Conservation (phyloP, 2,888 invertebrate species). For the Eurytoma californica region DNA sequence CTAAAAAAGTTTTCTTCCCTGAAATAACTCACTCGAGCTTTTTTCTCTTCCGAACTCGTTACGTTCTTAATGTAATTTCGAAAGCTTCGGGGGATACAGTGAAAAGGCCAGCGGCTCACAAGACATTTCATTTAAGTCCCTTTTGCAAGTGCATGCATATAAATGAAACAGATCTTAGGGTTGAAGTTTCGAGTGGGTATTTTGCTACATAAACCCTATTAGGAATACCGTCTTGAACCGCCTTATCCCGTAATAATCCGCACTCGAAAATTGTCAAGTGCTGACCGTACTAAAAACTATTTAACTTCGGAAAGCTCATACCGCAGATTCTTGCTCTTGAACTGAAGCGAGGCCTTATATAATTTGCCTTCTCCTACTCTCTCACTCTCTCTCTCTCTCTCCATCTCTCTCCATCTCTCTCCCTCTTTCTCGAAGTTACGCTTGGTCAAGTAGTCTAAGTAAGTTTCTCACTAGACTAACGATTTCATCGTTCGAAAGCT, state of each 20-base stretch:
- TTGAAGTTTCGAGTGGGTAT: constrained; percentile 21
- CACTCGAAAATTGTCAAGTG: constrained; percentile 44
- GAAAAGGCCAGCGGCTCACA: not conserved
- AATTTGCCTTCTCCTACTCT: constrained; percentile 10
- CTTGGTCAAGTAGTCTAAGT: not conserved
- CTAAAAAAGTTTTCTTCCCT: too few species aligned
- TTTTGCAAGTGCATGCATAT: not conserved
- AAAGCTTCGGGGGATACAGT: not conserved
- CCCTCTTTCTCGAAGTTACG: too few species aligned
- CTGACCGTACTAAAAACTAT: constrained; percentile 39
- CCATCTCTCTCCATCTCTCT: not conserved
- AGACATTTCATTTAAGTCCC: constrained; percentile 6
- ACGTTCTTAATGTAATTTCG: constrained; percentile 1
- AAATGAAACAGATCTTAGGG: constrained; percentile 3
- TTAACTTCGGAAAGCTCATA: constrained; percentile 25
- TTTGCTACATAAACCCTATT: constrained; percentile 40
- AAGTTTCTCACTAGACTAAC: constrained; percentile 28
- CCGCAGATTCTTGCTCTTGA: not conserved
- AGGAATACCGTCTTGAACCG: not conserved
- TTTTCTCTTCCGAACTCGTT: not conserved
- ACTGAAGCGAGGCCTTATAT: constrained; percentile 6
- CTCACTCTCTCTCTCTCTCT: too few species aligned
- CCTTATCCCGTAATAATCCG: constrained; percentile 30
- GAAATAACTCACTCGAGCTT: too few species aligned
- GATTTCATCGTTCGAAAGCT: not conserved